A percentile compares a stretch with the other conserved stretches of the same genome.
Conservation (phyloP, 2,888 invertebrate species). For the Uropetala carovei region DNA sequence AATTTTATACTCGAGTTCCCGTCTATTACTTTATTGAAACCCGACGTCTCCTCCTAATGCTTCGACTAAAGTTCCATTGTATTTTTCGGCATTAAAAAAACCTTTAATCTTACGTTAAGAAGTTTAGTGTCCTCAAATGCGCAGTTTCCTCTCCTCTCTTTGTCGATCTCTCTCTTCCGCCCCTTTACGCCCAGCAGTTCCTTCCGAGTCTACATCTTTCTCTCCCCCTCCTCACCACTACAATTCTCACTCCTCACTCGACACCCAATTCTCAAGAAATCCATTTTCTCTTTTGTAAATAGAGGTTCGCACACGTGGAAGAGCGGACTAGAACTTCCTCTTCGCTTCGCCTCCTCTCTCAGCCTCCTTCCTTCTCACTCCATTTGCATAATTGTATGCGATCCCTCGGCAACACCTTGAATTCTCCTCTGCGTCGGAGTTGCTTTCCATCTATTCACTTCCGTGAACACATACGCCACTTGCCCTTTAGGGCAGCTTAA, state of each 20-base stretch:
- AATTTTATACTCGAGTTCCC: too few species aligned
- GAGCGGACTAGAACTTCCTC: neutral
- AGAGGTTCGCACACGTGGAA: neutral
- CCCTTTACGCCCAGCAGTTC: neutral
- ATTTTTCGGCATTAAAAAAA: too few species aligned
- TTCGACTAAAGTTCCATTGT: too few species aligned
- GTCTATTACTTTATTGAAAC: too few species aligned
- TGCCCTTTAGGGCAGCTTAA: neutral
- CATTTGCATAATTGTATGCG: constrained; percentile 60
- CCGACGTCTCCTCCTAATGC: too few species aligned
- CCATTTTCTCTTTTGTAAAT: constrained; percentile 2
- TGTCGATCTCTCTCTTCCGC: too few species aligned
- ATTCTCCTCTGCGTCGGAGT: neutral
- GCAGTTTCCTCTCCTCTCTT: too few species aligned
- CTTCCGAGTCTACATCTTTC: neutral
- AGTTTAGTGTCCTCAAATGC: too few species aligned
- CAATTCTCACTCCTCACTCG: neutral
- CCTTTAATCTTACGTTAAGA: too few species aligned
- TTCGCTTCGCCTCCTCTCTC: neutral
- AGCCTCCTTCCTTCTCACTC: neutral
- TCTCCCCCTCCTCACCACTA: neutral
- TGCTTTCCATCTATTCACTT: neutral
- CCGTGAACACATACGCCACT: neutral
- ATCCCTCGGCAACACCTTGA: constrained; percentile 22
- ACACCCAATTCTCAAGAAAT: constrained; percentile 35